Evolutionary conservation across 1,140 invertebrate genomes (phyloP).

Genomic region (Aplysia californica): DNA sequence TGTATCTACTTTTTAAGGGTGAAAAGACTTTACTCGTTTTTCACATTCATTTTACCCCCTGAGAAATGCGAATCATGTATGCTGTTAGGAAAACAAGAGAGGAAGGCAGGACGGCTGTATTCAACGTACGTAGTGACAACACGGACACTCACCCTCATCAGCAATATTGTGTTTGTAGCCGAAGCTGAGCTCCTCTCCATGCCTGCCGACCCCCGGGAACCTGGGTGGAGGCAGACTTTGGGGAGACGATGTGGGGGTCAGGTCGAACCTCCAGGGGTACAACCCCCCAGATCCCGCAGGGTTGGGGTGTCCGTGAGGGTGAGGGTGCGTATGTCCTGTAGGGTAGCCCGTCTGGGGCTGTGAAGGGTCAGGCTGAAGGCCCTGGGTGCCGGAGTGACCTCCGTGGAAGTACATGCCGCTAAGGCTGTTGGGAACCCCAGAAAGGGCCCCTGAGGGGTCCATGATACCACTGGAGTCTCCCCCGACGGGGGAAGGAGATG

Average conservation of each 20-base stretch:
- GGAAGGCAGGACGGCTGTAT: too few relatives aligned
- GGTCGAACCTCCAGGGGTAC: conserved; percentile 29
- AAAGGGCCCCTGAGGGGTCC: neutral
- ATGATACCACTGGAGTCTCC: conserved; percentile 11
- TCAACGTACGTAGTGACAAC: too few relatives aligned
- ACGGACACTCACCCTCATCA: conserved; percentile 25
- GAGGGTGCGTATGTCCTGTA: neutral
- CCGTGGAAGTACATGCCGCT: conserved; percentile 13
- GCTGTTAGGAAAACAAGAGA: too few relatives aligned
- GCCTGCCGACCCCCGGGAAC: conserved; percentile 11
- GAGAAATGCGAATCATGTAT: too few relatives aligned
- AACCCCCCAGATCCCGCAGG: neutral
- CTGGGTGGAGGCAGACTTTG: conserved; percentile 5
- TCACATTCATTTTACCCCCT: too few relatives aligned
- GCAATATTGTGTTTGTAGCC: conserved; percentile 25
- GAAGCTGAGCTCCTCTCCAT: conserved; percentile 14
- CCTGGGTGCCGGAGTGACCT: neutral
- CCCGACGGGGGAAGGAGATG: neutral
- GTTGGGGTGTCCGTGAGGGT: neutral
- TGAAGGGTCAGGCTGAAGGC: conserved; percentile 12
- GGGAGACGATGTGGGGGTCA: conserved; percentile 1
- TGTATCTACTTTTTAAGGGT: too few relatives aligned
- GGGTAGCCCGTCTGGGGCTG: conserved; percentile 6
- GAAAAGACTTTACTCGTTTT: too few relatives aligned
- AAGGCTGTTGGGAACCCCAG: conserved; percentile 4